phyloP scores from a whole-genome alignment of 2,888 invertebrate species.

The Drosophila helvetica region DNA sequence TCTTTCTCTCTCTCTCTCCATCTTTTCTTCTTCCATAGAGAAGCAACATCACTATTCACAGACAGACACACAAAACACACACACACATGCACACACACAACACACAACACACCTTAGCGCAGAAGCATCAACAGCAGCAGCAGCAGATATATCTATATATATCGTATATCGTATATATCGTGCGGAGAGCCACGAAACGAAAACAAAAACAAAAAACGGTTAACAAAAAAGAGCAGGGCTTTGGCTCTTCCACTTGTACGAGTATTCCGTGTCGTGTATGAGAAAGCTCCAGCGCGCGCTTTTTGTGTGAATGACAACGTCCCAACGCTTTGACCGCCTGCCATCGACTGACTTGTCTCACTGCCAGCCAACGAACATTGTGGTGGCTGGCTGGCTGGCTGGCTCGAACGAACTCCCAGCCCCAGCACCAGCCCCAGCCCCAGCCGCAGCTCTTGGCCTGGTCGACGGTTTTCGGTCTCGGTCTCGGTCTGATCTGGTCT shows the following conservation, averaged over 20 bases:
- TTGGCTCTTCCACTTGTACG: conserved; percentile 16
- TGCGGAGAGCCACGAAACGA: conserved; percentile 14
- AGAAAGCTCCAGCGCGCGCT: conserved; percentile 32
- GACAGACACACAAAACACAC: conserved; percentile 8
- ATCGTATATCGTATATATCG: neutral
- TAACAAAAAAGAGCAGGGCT: conserved; percentile 43
- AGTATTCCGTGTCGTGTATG: conserved; percentile 29
- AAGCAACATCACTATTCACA: neutral
- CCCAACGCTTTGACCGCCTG: conserved; percentile 72
- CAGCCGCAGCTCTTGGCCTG: neutral
- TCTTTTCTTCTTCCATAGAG: neutral
- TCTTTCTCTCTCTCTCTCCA: conserved; percentile 2
- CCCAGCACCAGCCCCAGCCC: no score
- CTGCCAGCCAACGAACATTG: conserved; percentile 46
- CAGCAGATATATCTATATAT: conserved; percentile 55
- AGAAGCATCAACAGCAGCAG: conserved; percentile 10
- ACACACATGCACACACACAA: conserved; percentile 57
- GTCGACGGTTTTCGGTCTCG: neutral
- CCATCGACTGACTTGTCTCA: conserved; percentile 68
- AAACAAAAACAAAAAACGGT: conserved; percentile 36
- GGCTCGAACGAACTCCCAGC: conserved; percentile 8
- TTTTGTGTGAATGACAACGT: conserved; percentile 41
- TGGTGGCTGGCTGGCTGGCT: conserved; percentile 25
- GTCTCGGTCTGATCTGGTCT: no score
- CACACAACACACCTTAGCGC: conserved; percentile 4